A percentile compares a stretch with the other conserved stretches of the same genome.
Conservation (phyloP, 2,797 vertebrate genomes). For the Botia almorhae region DNA sequence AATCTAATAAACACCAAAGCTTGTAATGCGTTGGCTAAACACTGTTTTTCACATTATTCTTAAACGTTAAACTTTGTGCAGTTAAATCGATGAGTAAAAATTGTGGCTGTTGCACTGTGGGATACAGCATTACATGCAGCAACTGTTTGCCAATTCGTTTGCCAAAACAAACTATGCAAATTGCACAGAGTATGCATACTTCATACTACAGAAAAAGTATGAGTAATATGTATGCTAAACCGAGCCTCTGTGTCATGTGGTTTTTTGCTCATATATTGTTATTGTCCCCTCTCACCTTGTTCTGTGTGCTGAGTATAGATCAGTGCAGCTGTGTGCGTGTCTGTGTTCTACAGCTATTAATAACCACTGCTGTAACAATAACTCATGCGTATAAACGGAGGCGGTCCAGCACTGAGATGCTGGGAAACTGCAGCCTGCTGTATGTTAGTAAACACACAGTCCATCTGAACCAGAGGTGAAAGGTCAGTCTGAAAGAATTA, state of each 20-base stretch:
- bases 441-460: conserved; percentile 37
- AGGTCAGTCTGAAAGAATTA: background rate
- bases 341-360: conserved; percentile 58
- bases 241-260: background rate
- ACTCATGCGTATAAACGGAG: conserved; percentile 53
- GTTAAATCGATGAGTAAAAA: too few relatives aligned
- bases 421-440: conserved; percentile 45
- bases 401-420: conserved; percentile 48
- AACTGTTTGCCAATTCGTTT: background rate
- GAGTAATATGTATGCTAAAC: background rate
- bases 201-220: background rate
- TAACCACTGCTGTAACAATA: conserved; percentile 65
- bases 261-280: background rate
- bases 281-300: background rate
- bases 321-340: conserved; percentile 25
- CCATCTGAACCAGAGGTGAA: conserved; percentile 16
- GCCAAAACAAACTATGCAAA: background rate
- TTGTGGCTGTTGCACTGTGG: background rate
- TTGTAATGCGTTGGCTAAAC: too few relatives aligned
- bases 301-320: conserved; percentile 23
- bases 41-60: too few relatives aligned
- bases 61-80: too few relatives aligned
- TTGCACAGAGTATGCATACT: background rate
- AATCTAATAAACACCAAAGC: too few relatives aligned
- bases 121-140: background rate